phyloP scores from a whole-genome alignment of 2,888 invertebrate species.

The Drepana falcataria region DNA sequence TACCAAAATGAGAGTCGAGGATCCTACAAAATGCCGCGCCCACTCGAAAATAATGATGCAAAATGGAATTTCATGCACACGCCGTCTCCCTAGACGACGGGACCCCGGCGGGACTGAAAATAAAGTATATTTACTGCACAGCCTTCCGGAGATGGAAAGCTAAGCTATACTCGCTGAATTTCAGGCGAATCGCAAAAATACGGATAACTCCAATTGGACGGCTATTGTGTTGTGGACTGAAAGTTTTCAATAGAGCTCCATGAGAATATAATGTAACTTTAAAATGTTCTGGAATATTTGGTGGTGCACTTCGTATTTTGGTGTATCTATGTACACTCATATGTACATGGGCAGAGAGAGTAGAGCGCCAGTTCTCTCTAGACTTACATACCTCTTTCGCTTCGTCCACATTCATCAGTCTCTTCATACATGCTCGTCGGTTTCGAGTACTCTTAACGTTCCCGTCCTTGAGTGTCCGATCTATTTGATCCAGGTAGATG shows the following conservation, averaged over 20 bases:
- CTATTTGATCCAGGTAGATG: too few species aligned
- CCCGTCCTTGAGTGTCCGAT: too few species aligned
- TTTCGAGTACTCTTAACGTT: too few species aligned
- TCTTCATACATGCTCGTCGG: too few species aligned
- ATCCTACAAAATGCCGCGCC: constrained; percentile 34
- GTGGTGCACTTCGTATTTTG: too few species aligned
- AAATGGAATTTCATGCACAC: constrained; percentile 47
- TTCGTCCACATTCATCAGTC: too few species aligned
- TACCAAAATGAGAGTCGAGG: constrained; percentile 30
- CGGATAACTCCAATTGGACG: constrained; percentile 32
- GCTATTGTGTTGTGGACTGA: constrained; percentile 13
- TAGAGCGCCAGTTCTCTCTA: too few species aligned
- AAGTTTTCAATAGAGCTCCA: not conserved
- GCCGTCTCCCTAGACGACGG: constrained; percentile 17
- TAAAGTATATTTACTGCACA: constrained; percentile 46
- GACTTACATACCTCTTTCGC: too few species aligned
- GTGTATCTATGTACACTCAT: too few species aligned
- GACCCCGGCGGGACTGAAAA: constrained; percentile 24
- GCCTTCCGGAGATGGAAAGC: constrained; percentile 14
- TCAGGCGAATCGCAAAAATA: constrained; percentile 41
- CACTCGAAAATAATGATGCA: constrained; percentile 65
- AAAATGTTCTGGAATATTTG: too few species aligned
- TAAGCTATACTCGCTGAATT: constrained; percentile 25
- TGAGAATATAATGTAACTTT: too few species aligned
- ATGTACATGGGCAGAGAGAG: too few species aligned